Evolutionary conservation across 2,888 invertebrate genomes (phyloP), one percentile per base, ranked within the genome.

Genomic region (Thyatira batis): DNA sequence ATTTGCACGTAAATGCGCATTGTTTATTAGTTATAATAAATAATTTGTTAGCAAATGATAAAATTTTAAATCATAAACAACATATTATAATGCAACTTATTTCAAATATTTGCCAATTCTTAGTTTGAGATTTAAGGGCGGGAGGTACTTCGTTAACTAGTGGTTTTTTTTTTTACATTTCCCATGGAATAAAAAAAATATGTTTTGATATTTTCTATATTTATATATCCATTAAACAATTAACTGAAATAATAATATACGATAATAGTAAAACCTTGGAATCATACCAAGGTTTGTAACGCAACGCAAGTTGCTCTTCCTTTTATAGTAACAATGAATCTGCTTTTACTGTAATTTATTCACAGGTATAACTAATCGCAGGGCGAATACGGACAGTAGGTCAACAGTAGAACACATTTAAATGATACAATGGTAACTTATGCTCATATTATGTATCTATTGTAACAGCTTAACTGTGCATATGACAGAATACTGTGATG

Each of bases 341-440:
- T 63, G 43, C 54, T 48, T 50, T 20, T 45, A 52, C 49, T 57
- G 27, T 57, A 56, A 67, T 67, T 70, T 68, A 71, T 68, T 68
- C 62, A 70, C 60, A 25, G 55, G 23, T 23, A 23, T 23, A 23
- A 39, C 39, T 51, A 60, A 58, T 63, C 55, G 60, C 61, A 58
- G 53, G 33, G 52, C 55, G 50, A 49, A 60, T 56, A 56, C 56
- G 54, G 33, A 44, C 43, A 60, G 51, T 57, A 58, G 62, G 64
- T 62, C 62, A 61, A 51, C 60, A 55, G 51, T 51, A 51, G 8
- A 33, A 11, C 6, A 33, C 33, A 13, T 33, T 33, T 8, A 39
- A 39, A 39, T 2, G 17, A 39, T n/a, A 39, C 17, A 17, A 39
- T 39, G 17, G 8, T 39, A 39, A 39, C 39, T 39, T 13, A 17